Percentiles rank a stretch among this genome's conserved stretches.
Conservation (phyloP, 2,888 invertebrate species). For the Drosophila meridionalis region DNA sequence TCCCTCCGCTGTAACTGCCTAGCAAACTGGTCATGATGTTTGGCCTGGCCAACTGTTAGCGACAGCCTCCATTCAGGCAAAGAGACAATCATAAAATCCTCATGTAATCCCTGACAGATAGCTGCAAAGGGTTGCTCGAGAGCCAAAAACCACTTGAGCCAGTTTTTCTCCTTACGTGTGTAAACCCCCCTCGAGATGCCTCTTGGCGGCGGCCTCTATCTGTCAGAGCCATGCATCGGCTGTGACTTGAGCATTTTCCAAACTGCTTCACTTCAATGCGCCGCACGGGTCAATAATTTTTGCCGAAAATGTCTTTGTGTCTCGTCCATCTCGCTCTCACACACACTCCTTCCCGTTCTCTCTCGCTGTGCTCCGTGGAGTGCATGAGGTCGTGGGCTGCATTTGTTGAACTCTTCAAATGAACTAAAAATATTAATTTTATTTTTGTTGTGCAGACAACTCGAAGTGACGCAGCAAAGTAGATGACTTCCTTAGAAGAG, state of each 20-base stretch:
- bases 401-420: slow-evolving; percentile 47
- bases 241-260: slow-evolving; percentile 75
- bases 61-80: slow-evolving; percentile 51
- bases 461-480: slow-evolving; percentile 40
- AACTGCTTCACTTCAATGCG: slow-evolving; percentile 73
- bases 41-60: slow-evolving; percentile 35
- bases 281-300: slow-evolving; percentile 73
- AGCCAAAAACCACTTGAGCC: slow-evolving; percentile 53
- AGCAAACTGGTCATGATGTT: slow-evolving; percentile 40
- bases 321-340: background rate
- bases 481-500: slow-evolving; percentile 27
- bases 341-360: background rate
- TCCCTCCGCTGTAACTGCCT: background rate
- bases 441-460: slow-evolving; percentile 22
- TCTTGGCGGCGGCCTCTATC: slow-evolving; percentile 47
- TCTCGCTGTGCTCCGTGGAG: slow-evolving; percentile 24
- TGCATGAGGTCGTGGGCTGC: slow-evolving; percentile 64
- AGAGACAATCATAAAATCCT: slow-evolving; percentile 44
- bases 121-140: slow-evolving; percentile 52
- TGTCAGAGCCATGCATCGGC: slow-evolving; percentile 48
- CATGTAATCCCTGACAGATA: slow-evolving; percentile 64
- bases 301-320: slow-evolving; percentile 44
- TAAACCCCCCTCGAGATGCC: background rate
- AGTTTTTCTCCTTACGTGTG: slow-evolving; percentile 28
- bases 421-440: slow-evolving; percentile 41